These are phyloP conservation scores for Sarcophaga variegata DNA, from an alignment of 2,888 invertebrate species.

Conservation along the genomic window DNA sequence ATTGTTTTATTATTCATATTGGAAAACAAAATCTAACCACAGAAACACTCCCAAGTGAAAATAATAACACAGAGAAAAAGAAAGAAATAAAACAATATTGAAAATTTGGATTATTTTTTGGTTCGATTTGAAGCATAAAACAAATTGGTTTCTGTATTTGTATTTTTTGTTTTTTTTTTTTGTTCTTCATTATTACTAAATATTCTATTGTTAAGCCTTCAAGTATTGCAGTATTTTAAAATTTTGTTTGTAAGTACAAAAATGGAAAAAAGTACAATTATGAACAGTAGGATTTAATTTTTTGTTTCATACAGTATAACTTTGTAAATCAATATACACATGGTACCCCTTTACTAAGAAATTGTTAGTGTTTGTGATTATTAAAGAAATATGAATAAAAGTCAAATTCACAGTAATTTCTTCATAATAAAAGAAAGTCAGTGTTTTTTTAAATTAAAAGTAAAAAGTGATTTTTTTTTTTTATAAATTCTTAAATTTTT, in stretches of 20 bases:
- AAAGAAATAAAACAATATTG: slow-evolving; percentile 33
- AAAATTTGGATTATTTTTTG: slow-evolving; percentile 30
- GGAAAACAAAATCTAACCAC: background rate
- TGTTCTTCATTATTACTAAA: background rate
- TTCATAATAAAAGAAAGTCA: no score
- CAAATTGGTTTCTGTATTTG: slow-evolving; percentile 37
- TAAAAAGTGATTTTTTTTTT: no score
- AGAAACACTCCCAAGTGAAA: background rate
- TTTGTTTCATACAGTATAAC: no score
- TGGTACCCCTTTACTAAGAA: no score
- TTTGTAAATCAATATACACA: no score
- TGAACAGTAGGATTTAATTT: background rate
- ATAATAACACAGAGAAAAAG: background rate
- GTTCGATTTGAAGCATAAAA: slow-evolving; percentile 23
- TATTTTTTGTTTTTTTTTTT: background rate
- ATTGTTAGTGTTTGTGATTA: no score
- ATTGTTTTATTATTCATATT: slow-evolving; percentile 29
- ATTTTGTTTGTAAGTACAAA: background rate
- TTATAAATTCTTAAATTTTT: no score
- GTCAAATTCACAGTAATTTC: no score
- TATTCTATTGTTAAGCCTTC: slow-evolving; percentile 1
- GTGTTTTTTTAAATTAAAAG: no score
- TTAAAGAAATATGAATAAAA: no score
- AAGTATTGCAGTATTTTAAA: slow-evolving; percentile 9
- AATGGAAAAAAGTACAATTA: no score